Percentiles rank a stretch among this genome's conserved stretches.
phyloP scores from a whole-genome alignment of 92 coral and sea anemone genomes.

The Micromussa lordhowensis region DNA sequence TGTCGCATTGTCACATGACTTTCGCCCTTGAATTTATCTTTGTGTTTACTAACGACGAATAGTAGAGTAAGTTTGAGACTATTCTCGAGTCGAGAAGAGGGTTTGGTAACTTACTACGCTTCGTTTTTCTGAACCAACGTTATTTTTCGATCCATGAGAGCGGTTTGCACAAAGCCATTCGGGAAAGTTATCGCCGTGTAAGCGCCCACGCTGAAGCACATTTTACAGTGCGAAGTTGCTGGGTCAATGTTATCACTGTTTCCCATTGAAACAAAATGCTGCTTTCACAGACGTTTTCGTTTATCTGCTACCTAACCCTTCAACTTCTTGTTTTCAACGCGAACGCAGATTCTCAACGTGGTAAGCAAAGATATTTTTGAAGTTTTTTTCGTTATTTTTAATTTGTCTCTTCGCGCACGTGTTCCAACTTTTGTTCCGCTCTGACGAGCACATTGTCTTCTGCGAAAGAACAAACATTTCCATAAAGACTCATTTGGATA shows the following conservation, averaged over 20 bases:
- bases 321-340: not conserved
- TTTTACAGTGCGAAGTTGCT: not conserved
- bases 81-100: not conserved
- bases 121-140: not conserved
- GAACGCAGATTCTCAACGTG: not conserved
- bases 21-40: not conserved
- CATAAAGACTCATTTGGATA: not conserved
- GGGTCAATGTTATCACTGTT: not conserved
- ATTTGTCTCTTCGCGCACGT: conserved; percentile 13
- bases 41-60: not conserved
- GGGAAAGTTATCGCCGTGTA: not conserved
- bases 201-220: not conserved
- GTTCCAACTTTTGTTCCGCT: not conserved
- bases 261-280: not conserved
- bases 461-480: not conserved
- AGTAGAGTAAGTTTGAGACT: not conserved
- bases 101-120: not conserved
- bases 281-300: not conserved
- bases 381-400: not conserved
- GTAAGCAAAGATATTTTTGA: conserved; percentile 7
- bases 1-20: not conserved
- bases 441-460: not conserved
- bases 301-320: not conserved
- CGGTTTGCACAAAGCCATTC: not conserved
- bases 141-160: not conserved